A percentile compares a stretch with the other conserved stretches of the same genome.
Evolutionary conservation across 2,797 vertebrate genomes (phyloP).

Genomic region (Hoplostethus atlanticus): DNA sequence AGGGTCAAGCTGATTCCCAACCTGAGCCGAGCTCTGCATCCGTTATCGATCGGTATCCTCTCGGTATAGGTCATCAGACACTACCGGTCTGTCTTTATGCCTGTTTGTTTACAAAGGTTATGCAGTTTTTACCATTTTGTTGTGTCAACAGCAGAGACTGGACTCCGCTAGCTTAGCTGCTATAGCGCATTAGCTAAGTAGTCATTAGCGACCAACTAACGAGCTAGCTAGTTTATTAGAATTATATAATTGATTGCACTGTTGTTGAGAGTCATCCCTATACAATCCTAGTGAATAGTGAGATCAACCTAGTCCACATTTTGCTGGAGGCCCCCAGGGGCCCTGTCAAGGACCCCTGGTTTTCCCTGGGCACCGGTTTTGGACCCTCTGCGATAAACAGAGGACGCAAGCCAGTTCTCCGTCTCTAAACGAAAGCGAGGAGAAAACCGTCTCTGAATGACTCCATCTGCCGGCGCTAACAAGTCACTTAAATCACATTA

Average conservation of each 20-base stretch:
- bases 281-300: not conserved
- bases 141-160: slow-evolving; percentile 36
- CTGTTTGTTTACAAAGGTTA: slow-evolving; percentile 23
- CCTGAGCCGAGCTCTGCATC: too few species aligned
- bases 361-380: too few species aligned
- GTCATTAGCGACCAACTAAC: not conserved
- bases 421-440: not conserved
- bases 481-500: slow-evolving; percentile 15
- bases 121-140: slow-evolving; percentile 28
- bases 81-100: not conserved
- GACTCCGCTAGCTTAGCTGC: too few species aligned
- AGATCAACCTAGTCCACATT: too few species aligned
- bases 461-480: slow-evolving; percentile 2
- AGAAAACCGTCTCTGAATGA: not conserved
- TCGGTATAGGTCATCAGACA: too few species aligned
- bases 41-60: too few species aligned
- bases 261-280: too few species aligned
- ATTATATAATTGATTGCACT: too few species aligned
- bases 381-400: too few species aligned
- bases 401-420: not conserved
- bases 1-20: too few species aligned
- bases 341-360: not conserved
- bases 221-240: not conserved
- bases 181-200: not conserved
- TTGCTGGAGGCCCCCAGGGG: not conserved